A percentile compares a stretch with the other conserved stretches of the same genome.
Evolutionary conservation across 2,888 invertebrate species (phyloP).

Genomic region (Nomada hirtipes): DNA sequence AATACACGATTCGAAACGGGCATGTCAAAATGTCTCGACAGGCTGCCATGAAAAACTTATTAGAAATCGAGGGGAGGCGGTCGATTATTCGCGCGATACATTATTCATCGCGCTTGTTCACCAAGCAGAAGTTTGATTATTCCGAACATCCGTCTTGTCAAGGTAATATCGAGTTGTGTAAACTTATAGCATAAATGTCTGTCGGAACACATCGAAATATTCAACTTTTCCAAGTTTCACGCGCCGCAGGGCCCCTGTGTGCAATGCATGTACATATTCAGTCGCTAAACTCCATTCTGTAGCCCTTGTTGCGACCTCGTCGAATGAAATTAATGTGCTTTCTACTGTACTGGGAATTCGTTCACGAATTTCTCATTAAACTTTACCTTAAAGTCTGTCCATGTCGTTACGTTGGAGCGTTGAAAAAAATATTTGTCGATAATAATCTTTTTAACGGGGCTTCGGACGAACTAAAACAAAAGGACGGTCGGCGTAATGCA

Average conservation of each 20-base stretch:
- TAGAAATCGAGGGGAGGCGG: slow-evolving; percentile 30
- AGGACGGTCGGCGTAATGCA: background rate
- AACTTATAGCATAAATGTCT: slow-evolving; percentile 63
- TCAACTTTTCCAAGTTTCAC: slow-evolving; percentile 52
- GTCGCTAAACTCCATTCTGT: slow-evolving; percentile 4
- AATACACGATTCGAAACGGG: background rate
- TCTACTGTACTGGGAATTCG: background rate
- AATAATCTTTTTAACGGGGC: no score
- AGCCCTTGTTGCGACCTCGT: slow-evolving; percentile 22
- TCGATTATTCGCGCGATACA: slow-evolving; percentile 51
- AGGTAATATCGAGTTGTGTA: slow-evolving; percentile 67
- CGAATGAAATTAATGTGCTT: slow-evolving; percentile 35
- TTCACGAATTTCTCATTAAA: background rate
- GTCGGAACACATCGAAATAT: slow-evolving; percentile 51
- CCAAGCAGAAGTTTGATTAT: slow-evolving; percentile 65
- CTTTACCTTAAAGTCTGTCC: background rate
- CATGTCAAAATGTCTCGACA: background rate
- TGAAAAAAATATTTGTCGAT: background rate
- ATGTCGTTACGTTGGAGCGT: background rate
- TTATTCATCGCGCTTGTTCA: slow-evolving; percentile 69
- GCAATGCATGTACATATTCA: background rate
- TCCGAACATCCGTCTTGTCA: slow-evolving; percentile 66
- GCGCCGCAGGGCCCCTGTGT: background rate
- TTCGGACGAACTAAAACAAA: no score
- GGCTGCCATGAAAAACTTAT: slow-evolving; percentile 23